Conservation (phyloP, 2,888 invertebrate species). For the Oxystoma pomonae region DNA sequence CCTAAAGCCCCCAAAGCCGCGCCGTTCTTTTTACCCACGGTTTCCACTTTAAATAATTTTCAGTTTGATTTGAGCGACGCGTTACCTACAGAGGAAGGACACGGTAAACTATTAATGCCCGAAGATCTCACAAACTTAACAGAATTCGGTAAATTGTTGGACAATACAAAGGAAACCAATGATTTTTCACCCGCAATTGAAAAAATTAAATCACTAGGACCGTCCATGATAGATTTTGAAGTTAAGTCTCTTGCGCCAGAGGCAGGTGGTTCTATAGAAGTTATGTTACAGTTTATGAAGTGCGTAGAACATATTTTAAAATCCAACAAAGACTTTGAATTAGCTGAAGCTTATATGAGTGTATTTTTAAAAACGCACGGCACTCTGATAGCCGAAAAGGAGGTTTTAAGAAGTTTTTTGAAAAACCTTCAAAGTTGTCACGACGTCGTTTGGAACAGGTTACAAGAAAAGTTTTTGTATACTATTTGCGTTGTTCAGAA, state of each 20-base stretch:
- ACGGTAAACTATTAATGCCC: slow-evolving; percentile 55
- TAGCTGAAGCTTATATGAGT: slow-evolving; percentile 84
- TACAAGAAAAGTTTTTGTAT: slow-evolving; percentile 69
- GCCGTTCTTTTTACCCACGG: slow-evolving; percentile 93
- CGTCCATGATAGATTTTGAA: slow-evolving; percentile 84
- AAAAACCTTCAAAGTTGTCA: slow-evolving; percentile 57
- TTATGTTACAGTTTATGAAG: slow-evolving; percentile 75
- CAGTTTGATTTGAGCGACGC: slow-evolving; percentile 69
- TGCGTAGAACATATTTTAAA: slow-evolving; percentile 67
- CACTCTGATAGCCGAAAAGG: slow-evolving; percentile 53
- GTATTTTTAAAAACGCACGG: slow-evolving; percentile 82
- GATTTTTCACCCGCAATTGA: slow-evolving; percentile 59
- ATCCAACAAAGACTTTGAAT: slow-evolving; percentile 80
- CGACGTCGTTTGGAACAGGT: slow-evolving; percentile 58
- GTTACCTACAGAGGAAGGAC: slow-evolving; percentile 32
- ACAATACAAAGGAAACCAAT: slow-evolving; percentile 49
- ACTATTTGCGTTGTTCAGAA: slow-evolving; percentile 72
- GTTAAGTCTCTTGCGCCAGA: slow-evolving; percentile 74
- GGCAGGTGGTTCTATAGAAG: slow-evolving; percentile 66
- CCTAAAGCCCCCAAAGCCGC: slow-evolving; percentile 81
- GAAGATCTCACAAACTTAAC: slow-evolving; percentile 63
- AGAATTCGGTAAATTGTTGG: slow-evolving; percentile 62
- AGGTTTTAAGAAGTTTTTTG: slow-evolving; percentile 54
- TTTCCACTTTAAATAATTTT: slow-evolving; percentile 75
- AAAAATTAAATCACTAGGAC: slow-evolving; percentile 65